Evolutionary conservation across 2,797 vertebrate species (phyloP).

Genomic region (Perodicticus potto): DNA sequence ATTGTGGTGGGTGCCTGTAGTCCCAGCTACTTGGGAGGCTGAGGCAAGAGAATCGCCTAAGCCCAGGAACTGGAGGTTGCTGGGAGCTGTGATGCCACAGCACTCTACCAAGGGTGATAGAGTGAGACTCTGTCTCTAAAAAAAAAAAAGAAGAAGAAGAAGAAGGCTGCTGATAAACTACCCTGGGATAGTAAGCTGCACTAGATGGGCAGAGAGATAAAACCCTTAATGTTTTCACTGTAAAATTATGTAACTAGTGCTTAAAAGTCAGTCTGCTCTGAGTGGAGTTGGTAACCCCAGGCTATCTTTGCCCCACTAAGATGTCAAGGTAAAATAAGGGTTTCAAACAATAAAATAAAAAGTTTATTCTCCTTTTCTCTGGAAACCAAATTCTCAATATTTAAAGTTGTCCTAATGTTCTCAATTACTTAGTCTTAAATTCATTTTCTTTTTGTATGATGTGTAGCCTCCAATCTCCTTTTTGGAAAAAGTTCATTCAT

Average conservation of each 20-base stretch:
- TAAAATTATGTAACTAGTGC: not conserved
- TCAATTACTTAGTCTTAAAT: constrained; percentile 45
- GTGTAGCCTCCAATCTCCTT: not conserved
- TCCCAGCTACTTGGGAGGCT: no score
- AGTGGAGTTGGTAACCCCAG: not conserved
- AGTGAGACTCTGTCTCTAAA: no score
- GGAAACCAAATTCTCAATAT: not conserved
- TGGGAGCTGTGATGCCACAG: no score
- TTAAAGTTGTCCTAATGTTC: constrained; percentile 30
- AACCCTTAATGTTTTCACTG: not conserved
- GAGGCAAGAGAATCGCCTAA: no score
- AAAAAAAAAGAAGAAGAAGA: no score
- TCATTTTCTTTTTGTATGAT: constrained; percentile 26
- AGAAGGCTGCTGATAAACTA: constrained; percentile 10
- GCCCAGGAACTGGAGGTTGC: no score
- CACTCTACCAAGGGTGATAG: no score
- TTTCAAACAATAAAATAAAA: constrained; percentile 13
- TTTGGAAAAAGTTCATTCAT: constrained; percentile 40
- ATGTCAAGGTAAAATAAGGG: constrained; percentile 42
- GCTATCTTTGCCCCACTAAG: not conserved
- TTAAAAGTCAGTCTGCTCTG: not conserved
- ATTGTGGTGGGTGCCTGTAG: no score
- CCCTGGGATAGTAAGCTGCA: not conserved
- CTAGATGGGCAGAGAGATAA: constrained; percentile 1
- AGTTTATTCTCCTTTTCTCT: not conserved